Conservation (phyloP, 1,140 invertebrate genomes). For the Drosophila trapezifrons region DNA sequence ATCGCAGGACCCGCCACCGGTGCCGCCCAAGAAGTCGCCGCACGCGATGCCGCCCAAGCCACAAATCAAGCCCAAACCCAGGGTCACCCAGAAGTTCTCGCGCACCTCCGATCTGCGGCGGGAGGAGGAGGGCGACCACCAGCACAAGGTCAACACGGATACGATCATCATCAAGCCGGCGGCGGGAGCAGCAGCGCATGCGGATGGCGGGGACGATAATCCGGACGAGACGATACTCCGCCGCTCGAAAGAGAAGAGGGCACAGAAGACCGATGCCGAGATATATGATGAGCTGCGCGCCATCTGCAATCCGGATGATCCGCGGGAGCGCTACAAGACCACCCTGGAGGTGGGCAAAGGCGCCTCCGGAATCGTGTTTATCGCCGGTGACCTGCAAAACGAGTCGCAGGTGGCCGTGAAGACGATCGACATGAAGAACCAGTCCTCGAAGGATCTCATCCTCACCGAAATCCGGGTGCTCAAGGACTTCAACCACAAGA, state of each 20-base stretch:
- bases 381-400: constrained; percentile 91
- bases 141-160: constrained; percentile 84
- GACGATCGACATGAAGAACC: constrained; percentile 97
- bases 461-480: constrained; percentile 97
- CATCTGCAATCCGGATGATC: constrained; percentile 91
- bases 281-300: constrained; percentile 92
- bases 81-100: constrained; percentile 75
- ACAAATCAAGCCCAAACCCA: constrained; percentile 80
- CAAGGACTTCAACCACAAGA: constrained; percentile 97
- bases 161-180: constrained; percentile 83
- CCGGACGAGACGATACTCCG: constrained; percentile 85
- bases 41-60: constrained; percentile 83
- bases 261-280: constrained; percentile 90
- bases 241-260: constrained; percentile 86
- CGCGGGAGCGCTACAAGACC: constrained; percentile 90
- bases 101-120: constrained; percentile 72
- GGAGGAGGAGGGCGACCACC: constrained; percentile 43
- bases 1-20: constrained; percentile 76
- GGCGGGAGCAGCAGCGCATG: constrained; percentile 25
- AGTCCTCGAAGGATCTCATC: constrained; percentile 97
- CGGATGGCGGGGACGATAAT: constrained; percentile 59
- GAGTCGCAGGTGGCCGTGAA: constrained; percentile 95
- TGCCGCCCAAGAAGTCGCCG: constrained; percentile 82
- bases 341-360: constrained; percentile 95
- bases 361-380: constrained; percentile 96